Base-by-base conservation (phyloP, 2,888 invertebrate genomes). In the Drosophila hamatofila region DNA sequence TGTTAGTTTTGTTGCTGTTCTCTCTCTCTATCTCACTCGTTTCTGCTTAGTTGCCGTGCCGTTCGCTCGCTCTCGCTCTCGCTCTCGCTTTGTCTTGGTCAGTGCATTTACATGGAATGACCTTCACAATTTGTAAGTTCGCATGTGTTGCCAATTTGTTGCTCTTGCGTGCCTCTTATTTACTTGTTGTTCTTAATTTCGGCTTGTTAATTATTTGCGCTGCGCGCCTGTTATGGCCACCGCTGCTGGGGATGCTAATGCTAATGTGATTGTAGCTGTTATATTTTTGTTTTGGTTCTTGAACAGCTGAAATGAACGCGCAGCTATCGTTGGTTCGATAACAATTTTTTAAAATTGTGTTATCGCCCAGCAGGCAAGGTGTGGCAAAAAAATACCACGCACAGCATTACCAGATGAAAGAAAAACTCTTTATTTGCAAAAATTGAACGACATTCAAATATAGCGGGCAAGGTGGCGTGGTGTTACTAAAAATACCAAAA, bases 261-360 rank as follows among this genome's bases (percentile, higher is more conserved):
- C 16, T 0, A 23, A 33, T 33, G 21, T 21, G 49, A 2, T 39
- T 63, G 42, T 9, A n/a, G 23, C 14, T 18, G 14, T 1, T 30
- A 2, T 42, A 2, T 42, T 57, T 12, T 60, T 72, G 56, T 75
- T 75, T 69, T 69, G 76, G 27, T 37, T 55, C 33, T 33, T 41
- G 39, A 75, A 58, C 72, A 73, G 72, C 72, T 73, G 72, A 46
- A 70, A 25, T 3, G n/a, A 21, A 25, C 23, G 67, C 12, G 35
- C 16, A 27, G 11, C 27, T 49, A 51, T 51, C 55, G 55, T 11
- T 51, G 8, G n/a, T 12, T 14, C 63, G 55, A 62, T 56, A 72
- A n/a, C 23, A 30, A 21, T 21, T 27, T 16, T 27, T n/a, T 6
- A 6, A 11, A 48, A 18, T 49, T 12, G 12, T 42, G 14, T 30